Evolutionary conservation across 2,113 vertebrate genomes (phyloP).

Genomic region (Oceanites oceanicus): DNA sequence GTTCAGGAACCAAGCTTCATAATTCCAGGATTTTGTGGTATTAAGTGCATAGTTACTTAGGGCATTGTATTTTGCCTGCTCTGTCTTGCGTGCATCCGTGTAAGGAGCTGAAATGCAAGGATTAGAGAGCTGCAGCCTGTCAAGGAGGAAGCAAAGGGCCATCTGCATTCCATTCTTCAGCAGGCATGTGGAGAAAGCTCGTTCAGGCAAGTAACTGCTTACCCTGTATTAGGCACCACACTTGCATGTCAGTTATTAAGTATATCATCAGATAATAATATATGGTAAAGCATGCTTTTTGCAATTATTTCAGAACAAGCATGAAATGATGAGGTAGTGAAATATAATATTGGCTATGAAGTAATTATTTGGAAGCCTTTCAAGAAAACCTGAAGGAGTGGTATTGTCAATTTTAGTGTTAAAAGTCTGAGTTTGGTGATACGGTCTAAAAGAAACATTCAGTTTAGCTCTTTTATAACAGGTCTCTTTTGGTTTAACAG

Average conservation of each 20-base stretch:
- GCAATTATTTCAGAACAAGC: slow-evolving; percentile 32
- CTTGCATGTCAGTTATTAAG: slow-evolving; percentile 17
- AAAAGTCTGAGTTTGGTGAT: not conserved
- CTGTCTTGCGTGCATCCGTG: not conserved
- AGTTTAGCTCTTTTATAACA: not conserved
- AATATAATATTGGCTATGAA: slow-evolving; percentile 15
- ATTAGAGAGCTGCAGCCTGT: not conserved
- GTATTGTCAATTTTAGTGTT: not conserved
- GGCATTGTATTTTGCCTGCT: not conserved
- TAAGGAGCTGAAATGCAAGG: not conserved
- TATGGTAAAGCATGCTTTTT: not conserved
- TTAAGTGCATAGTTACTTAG: not conserved
- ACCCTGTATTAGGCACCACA: not conserved
- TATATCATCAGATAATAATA: slow-evolving; percentile 27
- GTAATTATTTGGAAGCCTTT: slow-evolving; percentile 35
- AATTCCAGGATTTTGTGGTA: not conserved
- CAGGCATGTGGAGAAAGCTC: not conserved
- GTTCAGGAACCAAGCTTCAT: not conserved
- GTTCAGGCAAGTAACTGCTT: not conserved
- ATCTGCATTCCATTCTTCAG: slow-evolving; percentile 20
- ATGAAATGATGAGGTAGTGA: slow-evolving; percentile 18
- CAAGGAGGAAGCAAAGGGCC: not conserved
- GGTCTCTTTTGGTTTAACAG: not conserved
- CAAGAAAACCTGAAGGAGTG: not conserved
- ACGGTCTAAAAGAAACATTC: not conserved